These are phyloP conservation scores for Scaptomyza cyrtandrae DNA, from an alignment of 2,888 invertebrate species.

Conservation along the genomic window DNA sequence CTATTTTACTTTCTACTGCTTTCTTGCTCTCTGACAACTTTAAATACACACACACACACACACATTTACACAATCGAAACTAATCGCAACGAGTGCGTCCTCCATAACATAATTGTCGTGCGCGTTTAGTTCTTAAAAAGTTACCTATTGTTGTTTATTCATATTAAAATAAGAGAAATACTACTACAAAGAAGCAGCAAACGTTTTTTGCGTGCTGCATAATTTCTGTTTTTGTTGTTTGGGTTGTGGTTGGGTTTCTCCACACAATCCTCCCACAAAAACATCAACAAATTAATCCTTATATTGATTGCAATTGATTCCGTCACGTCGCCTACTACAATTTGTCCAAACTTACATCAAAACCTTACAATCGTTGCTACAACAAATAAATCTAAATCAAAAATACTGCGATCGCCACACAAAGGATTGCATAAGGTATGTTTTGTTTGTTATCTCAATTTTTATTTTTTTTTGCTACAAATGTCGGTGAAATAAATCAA, in stretches of 20 bases:
- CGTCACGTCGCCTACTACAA: slow-evolving; percentile 81
- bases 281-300: slow-evolving; percentile 21
- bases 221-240: slow-evolving; percentile 24
- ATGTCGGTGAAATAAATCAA: no score
- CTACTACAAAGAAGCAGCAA: slow-evolving; percentile 15
- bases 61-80: slow-evolving; percentile 29
- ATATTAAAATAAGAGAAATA: slow-evolving; percentile 6
- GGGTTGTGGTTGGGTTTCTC: slow-evolving; percentile 19
- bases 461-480: no score
- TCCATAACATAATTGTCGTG: slow-evolving; percentile 30
- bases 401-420: slow-evolving; percentile 24
- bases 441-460: not conserved
- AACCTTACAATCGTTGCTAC: slow-evolving; percentile 32
- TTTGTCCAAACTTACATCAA: slow-evolving; percentile 58
- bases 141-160: slow-evolving; percentile 36
- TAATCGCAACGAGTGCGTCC: slow-evolving; percentile 74
- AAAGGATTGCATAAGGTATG: slow-evolving; percentile 54
- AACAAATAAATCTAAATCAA: slow-evolving; percentile 17
- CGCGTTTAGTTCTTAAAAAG: slow-evolving; percentile 44
- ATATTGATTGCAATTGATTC: slow-evolving; percentile 74
- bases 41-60: not conserved
- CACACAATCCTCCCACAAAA: slow-evolving; percentile 28
- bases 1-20: slow-evolving; percentile 7
- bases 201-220: slow-evolving; percentile 23
- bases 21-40: slow-evolving; percentile 9